phyloP scores from a whole-genome alignment of 2,888 invertebrate species.

The Matsumyia berberina region DNA sequence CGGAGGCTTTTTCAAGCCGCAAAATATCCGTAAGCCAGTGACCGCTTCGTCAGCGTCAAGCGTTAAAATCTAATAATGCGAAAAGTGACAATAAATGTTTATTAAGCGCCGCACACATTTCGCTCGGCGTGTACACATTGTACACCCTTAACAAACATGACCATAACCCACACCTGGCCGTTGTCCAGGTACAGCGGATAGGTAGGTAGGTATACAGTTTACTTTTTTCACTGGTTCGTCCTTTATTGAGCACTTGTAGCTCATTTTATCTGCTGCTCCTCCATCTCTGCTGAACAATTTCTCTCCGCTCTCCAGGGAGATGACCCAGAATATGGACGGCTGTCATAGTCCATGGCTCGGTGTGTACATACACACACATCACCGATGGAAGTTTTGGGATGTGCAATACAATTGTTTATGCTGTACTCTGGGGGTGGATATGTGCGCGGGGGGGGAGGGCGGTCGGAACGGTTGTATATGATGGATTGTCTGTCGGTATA shows the following conservation, averaged over 20 bases:
- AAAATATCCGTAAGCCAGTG: background rate
- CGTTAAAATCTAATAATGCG: conserved; percentile 56
- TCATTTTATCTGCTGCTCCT: conserved; percentile 70
- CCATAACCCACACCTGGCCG: conserved; percentile 68
- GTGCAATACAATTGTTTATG: conserved; percentile 69
- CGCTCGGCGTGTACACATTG: conserved; percentile 38
- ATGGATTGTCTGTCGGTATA: conserved; percentile 71
- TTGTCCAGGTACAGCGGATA: conserved; percentile 42
- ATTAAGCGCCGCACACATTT: conserved; percentile 50
- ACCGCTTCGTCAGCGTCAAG: conserved; percentile 19
- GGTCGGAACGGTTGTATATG: conserved; percentile 61
- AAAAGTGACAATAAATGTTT: conserved; percentile 72
- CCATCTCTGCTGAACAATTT: conserved; percentile 70
- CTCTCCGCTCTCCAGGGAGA: conserved; percentile 74
- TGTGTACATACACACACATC: conserved; percentile 38
- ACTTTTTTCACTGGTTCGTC: conserved; percentile 61
- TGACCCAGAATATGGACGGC: conserved; percentile 76
- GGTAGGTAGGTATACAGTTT: conserved; percentile 12
- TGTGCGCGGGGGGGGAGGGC: conserved; percentile 21
- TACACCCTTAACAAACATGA: conserved; percentile 66
- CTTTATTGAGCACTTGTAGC: conserved; percentile 76
- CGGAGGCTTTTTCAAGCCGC: conserved; percentile 34
- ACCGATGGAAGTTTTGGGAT: conserved; percentile 65
- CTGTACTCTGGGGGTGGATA: conserved; percentile 36
- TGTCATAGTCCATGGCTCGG: conserved; percentile 66